Percentiles rank a stretch among this genome's conserved stretches.
Conservation (phyloP, 2,888 invertebrate species). For the Miltochrista miniata region DNA sequence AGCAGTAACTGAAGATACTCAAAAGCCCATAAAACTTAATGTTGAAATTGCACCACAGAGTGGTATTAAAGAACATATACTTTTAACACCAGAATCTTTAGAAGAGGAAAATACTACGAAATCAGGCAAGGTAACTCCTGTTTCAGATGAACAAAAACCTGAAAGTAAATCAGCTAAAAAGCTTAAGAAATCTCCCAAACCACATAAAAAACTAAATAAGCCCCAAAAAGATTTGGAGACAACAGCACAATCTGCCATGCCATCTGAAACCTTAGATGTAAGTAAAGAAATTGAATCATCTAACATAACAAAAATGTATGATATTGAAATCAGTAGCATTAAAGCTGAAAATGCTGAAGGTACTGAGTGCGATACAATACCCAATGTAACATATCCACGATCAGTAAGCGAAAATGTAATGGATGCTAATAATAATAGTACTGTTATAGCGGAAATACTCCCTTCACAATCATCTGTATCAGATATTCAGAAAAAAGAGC, state of each 20-base stretch:
- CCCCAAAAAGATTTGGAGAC: slow-evolving; percentile 9
- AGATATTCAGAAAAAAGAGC: slow-evolving; percentile 48
- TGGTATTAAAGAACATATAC: slow-evolving; percentile 15
- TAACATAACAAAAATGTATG: slow-evolving; percentile 27
- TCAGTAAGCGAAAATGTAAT: slow-evolving; percentile 60
- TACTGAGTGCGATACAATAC: slow-evolving; percentile 48
- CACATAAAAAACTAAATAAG: slow-evolving; percentile 19
- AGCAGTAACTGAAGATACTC: slow-evolving; percentile 7
- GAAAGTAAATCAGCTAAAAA: slow-evolving; percentile 44
- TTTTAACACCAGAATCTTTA: slow-evolving; percentile 26
- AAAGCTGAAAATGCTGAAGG: slow-evolving; percentile 49
- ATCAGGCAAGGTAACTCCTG: slow-evolving; percentile 10
- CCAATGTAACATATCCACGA: slow-evolving; percentile 65
- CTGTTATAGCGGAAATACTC: slow-evolving; percentile 61
- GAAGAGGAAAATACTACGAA: slow-evolving; percentile 17
- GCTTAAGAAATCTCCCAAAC: slow-evolving; percentile 47
- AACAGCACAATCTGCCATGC: slow-evolving; percentile 5
- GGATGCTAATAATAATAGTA: slow-evolving; percentile 65
- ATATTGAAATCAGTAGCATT: slow-evolving; percentile 43
- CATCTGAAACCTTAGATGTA: neutral
- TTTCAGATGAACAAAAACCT: slow-evolving; percentile 23
- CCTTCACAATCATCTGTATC: slow-evolving; percentile 39
- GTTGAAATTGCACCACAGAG: neutral
- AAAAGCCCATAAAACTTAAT: slow-evolving; percentile 6
- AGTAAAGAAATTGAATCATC: slow-evolving; percentile 15